phyloP scores from a whole-genome alignment of 2,888 invertebrate genomes.

The Melanargia galathea region DNA sequence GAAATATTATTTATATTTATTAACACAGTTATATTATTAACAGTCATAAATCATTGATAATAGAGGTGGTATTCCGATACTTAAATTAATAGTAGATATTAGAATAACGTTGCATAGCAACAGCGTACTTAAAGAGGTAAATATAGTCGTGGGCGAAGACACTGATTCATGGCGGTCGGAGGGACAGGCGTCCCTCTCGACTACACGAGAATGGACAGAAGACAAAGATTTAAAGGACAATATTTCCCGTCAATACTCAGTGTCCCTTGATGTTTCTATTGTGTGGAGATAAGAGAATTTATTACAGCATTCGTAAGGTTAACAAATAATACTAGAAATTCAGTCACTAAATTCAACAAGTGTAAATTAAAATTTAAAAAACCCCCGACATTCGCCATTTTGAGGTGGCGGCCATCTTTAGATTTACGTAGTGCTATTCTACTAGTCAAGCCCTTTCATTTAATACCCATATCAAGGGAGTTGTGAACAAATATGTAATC shows the following conservation, averaged over 20 bases:
- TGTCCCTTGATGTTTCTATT: constrained; percentile 22
- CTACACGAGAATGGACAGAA: constrained; percentile 48
- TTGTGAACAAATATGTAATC: too few relatives aligned
- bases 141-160: constrained; percentile 70
- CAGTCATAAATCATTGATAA: neutral
- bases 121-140: constrained; percentile 62
- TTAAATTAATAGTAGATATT: constrained; percentile 23
- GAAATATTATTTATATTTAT: neutral
- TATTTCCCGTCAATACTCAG: constrained; percentile 12
- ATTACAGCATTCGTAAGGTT: constrained; percentile 6
- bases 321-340: constrained; percentile 1
- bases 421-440: too few relatives aligned
- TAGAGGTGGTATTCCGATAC: constrained; percentile 47
- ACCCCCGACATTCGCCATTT: too few relatives aligned
- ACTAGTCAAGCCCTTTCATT: too few relatives aligned
- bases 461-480: too few relatives aligned
- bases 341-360: neutral
- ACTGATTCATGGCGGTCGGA: constrained; percentile 69
- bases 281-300: constrained; percentile 22
- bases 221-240: constrained; percentile 22
- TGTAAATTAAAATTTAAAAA: too few relatives aligned
- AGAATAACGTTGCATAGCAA: neutral
- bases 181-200: constrained; percentile 60
- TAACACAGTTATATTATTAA: neutral
- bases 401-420: too few relatives aligned